Evolutionary conservation across 2,888 invertebrate species (phyloP).

Genomic region (Ommatoiulus sabulosus): DNA sequence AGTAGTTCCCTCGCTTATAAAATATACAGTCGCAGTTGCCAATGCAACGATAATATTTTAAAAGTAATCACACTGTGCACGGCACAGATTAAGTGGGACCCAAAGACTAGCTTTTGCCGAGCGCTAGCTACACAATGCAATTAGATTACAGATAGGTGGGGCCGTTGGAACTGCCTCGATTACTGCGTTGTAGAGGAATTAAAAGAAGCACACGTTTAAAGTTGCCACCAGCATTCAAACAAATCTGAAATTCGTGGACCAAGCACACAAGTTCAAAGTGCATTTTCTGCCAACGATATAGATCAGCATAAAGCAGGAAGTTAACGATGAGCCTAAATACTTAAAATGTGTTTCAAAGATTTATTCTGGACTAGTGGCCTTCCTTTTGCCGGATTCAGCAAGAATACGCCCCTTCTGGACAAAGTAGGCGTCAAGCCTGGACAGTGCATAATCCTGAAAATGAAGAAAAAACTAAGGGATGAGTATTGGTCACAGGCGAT

Average conservation of each 20-base stretch:
- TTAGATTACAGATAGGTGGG: background rate
- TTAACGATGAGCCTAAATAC: background rate
- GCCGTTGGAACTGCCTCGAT: background rate
- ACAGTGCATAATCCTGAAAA: slow-evolving; percentile 76
- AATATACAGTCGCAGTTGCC: slow-evolving; percentile 17
- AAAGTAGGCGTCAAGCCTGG: slow-evolving; percentile 75
- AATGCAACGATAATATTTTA: slow-evolving; percentile 19
- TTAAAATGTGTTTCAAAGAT: background rate
- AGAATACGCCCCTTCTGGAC: slow-evolving; percentile 65
- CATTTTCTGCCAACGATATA: background rate
- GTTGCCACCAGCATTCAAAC: background rate
- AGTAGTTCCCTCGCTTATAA: background rate
- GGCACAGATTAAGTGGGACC: slow-evolving; percentile 25
- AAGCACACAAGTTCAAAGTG: background rate
- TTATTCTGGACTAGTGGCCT: slow-evolving; percentile 47
- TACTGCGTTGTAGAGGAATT: background rate
- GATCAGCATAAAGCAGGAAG: background rate
- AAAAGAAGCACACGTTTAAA: background rate
- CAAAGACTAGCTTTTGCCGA: background rate
- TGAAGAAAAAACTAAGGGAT: background rate
- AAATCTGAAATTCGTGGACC: background rate
- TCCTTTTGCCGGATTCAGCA: slow-evolving; percentile 44
- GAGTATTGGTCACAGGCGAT: too few relatives aligned
- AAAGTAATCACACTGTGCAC: slow-evolving; percentile 40
- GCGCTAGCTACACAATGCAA: background rate